These are phyloP conservation scores for Pluvialis apricaria DNA, from an alignment of 2,113 vertebrate species.

Conservation along the genomic window DNA sequence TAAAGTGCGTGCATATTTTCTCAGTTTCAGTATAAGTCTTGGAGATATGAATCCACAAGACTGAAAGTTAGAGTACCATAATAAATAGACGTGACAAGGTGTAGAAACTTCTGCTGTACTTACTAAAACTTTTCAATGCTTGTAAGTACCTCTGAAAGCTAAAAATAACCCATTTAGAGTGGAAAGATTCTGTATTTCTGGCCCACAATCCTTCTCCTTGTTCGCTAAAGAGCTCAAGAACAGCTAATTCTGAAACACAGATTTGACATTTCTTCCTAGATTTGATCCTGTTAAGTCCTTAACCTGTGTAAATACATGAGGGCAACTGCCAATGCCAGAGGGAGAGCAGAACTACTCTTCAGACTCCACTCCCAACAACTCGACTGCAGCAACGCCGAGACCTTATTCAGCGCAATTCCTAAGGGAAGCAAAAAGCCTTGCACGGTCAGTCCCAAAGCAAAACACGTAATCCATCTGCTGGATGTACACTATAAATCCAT, in stretches of 20 bases:
- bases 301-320: fast-evolving
- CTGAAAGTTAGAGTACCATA: neutral
- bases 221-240: neutral
- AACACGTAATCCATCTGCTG: neutral
- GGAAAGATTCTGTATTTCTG: neutral
- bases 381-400: fast-evolving
- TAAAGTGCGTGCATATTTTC: neutral
- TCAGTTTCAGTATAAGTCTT: neutral
- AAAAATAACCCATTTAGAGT: neutral
- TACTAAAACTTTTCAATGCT: neutral
- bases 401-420: neutral
- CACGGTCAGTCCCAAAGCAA: neutral
- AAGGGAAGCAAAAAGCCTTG: neutral
- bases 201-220: neutral
- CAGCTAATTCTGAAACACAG: neutral
- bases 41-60: neutral
- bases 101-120: neutral
- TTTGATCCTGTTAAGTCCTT: neutral
- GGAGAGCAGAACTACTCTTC: neutral
- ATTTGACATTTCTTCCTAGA: neutral
- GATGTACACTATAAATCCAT: neutral
- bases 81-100: neutral
- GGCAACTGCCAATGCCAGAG: neutral
- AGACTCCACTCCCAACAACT: neutral
- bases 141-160: neutral